Base-by-base conservation (phyloP, 2,797 vertebrate species). In the Sarcophilus harrisii region DNA sequence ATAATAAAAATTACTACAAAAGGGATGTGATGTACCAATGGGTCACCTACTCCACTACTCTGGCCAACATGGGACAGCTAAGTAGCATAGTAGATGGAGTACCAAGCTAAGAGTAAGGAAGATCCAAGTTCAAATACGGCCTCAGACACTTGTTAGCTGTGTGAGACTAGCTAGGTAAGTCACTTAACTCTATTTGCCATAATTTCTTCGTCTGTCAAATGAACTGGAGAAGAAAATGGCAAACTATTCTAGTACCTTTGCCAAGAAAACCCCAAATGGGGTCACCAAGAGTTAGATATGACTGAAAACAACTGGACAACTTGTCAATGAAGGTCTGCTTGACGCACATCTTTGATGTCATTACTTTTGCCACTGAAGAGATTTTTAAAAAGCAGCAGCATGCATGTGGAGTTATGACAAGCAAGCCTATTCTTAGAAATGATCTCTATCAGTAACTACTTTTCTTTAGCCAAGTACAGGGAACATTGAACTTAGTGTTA, bases 341-440 rank as follows among this genome's bases (percentile, higher is more conserved):
- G 49, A 54, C 27, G 24, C n/a, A 14, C 5, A 27, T 57, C 30
- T 81, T 30, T 12, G 54, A 6, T 4, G 29, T 81, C 95, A 94
- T 57, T 58, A 32, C 81, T 93, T 28, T 54, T 59, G 94, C 49
- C 90, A 5, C 60, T 3, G 28, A 52, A 90, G 24, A 1, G 27
- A 49, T 38, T 90, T 93, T 66, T 92, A 29, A 91, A 91, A 90
- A 91, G 93, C 95, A 49, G n/a, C 57, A 49, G 9, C 5, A 13
- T 12, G 38, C 11, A 55, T 2, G 6, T 49, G 38, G 66, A 57
- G 49, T 58, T 59, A n/a, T 29, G 58, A 92, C 90, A 91, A 95
- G 29, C 29, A 27, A 52, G 54, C 87, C 95, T 94, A 21, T 92
- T 96, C 87, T 57, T 32, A 94, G 90, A 90, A 55, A 49, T 94